A percentile compares a stretch with the other conserved stretches of the same genome.
Conservation (phyloP, 2,888 invertebrate species). For the Cosmia pyralina region DNA sequence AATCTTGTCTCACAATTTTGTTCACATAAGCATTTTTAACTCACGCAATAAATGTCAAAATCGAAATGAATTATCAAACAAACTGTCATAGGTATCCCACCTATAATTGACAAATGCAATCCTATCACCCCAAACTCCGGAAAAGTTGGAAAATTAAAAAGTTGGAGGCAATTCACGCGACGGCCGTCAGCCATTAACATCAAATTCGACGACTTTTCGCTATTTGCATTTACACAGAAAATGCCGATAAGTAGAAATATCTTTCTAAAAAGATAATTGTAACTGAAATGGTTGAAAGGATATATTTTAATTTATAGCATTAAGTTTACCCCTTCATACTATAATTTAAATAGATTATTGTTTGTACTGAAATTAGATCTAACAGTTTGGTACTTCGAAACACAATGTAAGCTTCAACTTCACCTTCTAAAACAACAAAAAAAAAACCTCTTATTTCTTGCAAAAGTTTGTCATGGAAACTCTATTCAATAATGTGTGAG, state of each 20-base stretch:
- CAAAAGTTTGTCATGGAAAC: neutral
- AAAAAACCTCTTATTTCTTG: no score
- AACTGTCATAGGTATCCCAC: neutral
- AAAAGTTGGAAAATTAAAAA: constrained; percentile 52
- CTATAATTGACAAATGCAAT: constrained; percentile 14
- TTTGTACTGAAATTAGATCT: no score
- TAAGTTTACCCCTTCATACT: no score
- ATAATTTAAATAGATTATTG: no score
- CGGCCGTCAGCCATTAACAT: constrained; percentile 9
- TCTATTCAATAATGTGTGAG: neutral
- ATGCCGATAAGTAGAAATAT: no score
- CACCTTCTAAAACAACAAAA: no score
- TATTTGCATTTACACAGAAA: constrained; percentile 18
- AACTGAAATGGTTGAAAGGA: constrained; percentile 4
- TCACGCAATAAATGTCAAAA: constrained; percentile 10
- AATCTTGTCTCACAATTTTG: neutral
- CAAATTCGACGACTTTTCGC: constrained; percentile 2
- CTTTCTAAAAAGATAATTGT: constrained; percentile 3
- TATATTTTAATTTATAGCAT: no score
- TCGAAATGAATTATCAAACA: constrained; percentile 8
- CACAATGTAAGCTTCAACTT: no score
- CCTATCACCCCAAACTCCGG: constrained; percentile 12
- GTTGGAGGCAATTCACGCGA: constrained; percentile 35
- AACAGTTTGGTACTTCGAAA: no score
- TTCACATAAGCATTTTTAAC: neutral